Conservation (phyloP, 2,113 vertebrate species). For the Phyllostomus discolor region DNA sequence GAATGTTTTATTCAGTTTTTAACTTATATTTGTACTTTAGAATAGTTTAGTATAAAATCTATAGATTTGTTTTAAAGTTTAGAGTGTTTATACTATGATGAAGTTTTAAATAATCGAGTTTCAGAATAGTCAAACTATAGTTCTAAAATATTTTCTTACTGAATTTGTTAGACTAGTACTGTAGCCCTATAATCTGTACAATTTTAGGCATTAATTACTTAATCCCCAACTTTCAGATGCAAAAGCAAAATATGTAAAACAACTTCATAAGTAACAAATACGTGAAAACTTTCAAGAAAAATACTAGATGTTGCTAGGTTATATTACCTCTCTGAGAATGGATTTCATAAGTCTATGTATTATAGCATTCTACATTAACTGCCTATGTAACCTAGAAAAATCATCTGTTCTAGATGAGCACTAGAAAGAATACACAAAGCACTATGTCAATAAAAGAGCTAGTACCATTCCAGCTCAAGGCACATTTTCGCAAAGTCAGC, state of each 20-base stretch:
- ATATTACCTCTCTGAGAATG: neutral
- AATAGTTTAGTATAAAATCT: conserved; percentile 69
- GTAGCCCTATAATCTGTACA: neutral
- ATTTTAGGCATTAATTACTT: conserved; percentile 10
- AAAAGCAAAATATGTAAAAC: neutral
- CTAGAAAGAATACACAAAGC: neutral
- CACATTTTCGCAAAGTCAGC: neutral
- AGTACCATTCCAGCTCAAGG: neutral
- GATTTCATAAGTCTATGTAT: neutral
- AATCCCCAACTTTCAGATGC: neutral
- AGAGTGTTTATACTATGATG: conserved; percentile 60
- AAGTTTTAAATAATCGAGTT: conserved; percentile 76
- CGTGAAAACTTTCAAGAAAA: neutral
- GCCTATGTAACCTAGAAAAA: neutral
- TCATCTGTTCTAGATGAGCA: neutral
- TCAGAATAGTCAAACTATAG: conserved; percentile 18
- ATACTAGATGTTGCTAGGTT: neutral
- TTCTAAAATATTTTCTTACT: conserved; percentile 62
- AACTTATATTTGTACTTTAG: conserved; percentile 75
- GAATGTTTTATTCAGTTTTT: conserved; percentile 66
- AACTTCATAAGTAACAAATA: neutral
- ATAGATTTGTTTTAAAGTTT: conserved; percentile 64
- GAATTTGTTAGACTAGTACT: conserved; percentile 9
- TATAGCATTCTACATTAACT: neutral
- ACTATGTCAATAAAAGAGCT: neutral